phyloP scores from a whole-genome alignment of 2,888 invertebrate species.

The Gastrophysa polygoni region DNA sequence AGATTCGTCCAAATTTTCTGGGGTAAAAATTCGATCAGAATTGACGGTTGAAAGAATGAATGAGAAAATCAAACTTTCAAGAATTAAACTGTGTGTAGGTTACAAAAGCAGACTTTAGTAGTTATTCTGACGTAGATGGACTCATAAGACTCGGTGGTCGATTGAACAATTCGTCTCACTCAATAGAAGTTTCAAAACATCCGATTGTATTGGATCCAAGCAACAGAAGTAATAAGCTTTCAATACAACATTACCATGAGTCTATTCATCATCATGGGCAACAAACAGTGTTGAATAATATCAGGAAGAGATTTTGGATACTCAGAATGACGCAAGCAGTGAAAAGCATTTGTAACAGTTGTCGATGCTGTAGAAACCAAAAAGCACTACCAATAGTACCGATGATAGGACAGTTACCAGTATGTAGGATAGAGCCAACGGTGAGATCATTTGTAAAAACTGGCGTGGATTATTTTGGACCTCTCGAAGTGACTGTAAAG shows the following conservation, averaged over 20 bases:
- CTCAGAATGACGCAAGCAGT: background rate
- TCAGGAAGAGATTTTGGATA: background rate
- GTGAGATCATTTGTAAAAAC: background rate
- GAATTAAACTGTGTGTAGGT: background rate
- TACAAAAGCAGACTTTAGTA: background rate
- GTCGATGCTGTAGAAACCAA: background rate
- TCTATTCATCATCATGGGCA: background rate
- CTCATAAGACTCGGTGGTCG: too few relatives aligned
- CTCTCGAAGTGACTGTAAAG: background rate
- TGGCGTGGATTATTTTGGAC: background rate
- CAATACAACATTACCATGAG: constrained; percentile 7
- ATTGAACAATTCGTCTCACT: too few relatives aligned
- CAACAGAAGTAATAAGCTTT: background rate
- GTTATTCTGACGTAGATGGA: too few relatives aligned
- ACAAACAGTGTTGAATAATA: background rate
- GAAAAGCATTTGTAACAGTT: background rate
- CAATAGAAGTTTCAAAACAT: background rate
- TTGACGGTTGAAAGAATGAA: background rate
- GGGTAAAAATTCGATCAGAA: background rate
- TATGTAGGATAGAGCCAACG: background rate
- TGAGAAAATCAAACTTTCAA: background rate
- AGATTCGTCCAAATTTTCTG: background rate
- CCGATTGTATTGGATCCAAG: background rate
- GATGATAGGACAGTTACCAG: background rate
- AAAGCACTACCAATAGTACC: background rate